Percentiles rank a stretch among this genome's conserved stretches.
phyloP scores from a whole-genome alignment of 2,797 vertebrate genomes.

The Pantherophis vulpinus region DNA sequence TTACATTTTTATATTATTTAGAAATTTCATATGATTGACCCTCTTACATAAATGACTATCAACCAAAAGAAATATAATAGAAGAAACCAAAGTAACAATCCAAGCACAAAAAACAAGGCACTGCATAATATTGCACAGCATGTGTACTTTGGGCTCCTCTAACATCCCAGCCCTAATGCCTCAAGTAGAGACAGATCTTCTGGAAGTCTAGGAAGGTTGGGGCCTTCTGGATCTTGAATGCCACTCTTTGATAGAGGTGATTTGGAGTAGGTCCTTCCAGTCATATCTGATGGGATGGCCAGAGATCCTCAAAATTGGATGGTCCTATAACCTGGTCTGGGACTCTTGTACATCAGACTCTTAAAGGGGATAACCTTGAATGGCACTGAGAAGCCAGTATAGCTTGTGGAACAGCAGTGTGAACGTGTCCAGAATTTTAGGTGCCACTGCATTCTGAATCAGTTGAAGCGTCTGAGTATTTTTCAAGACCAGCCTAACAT shows the following conservation, averaged over 20 bases:
- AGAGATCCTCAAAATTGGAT: neutral
- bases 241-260: neutral
- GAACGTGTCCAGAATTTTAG: neutral
- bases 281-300: neutral
- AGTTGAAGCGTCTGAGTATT: neutral
- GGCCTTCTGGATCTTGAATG: neutral
- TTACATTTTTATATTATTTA: neutral
- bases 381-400: neutral
- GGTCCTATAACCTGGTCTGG: neutral
- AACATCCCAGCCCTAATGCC: neutral
- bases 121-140: neutral
- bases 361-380: neutral
- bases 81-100: neutral
- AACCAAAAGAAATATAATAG: neutral
- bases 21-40: neutral
- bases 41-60: neutral
- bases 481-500: neutral
- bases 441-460: neutral
- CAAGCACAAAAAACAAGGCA: neutral
- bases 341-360: neutral
- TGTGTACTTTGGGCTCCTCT: neutral
- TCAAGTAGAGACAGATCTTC: neutral
- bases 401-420: neutral
- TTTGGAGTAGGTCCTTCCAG: neutral
- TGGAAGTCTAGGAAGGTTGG: neutral